These are phyloP conservation scores for Geotria australis DNA, from an alignment of 2,797 vertebrate genomes.

Conservation along the genomic window DNA sequence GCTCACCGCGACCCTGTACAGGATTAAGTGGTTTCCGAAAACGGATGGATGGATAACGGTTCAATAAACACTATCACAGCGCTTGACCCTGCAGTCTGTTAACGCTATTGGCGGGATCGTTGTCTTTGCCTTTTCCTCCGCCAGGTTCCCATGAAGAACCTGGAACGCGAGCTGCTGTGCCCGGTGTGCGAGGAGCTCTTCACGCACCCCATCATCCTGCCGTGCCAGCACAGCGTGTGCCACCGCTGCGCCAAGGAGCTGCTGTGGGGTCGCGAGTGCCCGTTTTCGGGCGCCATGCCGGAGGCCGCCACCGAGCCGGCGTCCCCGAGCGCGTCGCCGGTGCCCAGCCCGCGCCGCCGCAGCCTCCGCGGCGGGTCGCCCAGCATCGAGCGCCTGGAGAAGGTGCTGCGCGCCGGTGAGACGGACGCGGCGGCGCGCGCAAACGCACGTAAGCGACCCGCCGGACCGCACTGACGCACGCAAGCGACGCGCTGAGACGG, in stretches of 20 bases:
- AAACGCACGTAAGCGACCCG: too few relatives aligned
- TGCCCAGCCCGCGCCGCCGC: conserved; percentile 48
- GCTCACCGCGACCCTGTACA: too few relatives aligned
- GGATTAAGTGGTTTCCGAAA: too few relatives aligned
- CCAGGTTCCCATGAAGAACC: conserved; percentile 87
- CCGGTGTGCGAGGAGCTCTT: conserved; percentile 76
- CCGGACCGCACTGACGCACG: too few relatives aligned
- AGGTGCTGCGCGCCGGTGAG: conserved; percentile 55
- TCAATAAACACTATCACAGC: too few relatives aligned
- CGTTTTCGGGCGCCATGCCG: too few relatives aligned
- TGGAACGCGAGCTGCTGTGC: conserved; percentile 67
- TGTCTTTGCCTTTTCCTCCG: too few relatives aligned
- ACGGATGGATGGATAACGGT: too few relatives aligned
- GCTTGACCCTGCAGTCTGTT: too few relatives aligned
- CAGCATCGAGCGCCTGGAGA: conserved; percentile 50
- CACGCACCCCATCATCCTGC: conserved; percentile 68
- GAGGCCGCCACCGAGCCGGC: conserved; percentile 46
- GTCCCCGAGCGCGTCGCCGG: conserved; percentile 44
- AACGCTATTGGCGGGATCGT: too few relatives aligned
- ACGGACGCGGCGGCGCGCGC: too few relatives aligned
- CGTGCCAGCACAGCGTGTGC: conserved; percentile 68
- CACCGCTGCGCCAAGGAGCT: conserved; percentile 65
- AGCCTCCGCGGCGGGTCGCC: conserved; percentile 31
- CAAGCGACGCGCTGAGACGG: too few relatives aligned
- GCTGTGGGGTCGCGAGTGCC: conserved; percentile 31